Percentiles rank a stretch among this genome's conserved stretches.
phyloP scores from a whole-genome alignment of 2,888 invertebrate species.

The Automeris io region DNA sequence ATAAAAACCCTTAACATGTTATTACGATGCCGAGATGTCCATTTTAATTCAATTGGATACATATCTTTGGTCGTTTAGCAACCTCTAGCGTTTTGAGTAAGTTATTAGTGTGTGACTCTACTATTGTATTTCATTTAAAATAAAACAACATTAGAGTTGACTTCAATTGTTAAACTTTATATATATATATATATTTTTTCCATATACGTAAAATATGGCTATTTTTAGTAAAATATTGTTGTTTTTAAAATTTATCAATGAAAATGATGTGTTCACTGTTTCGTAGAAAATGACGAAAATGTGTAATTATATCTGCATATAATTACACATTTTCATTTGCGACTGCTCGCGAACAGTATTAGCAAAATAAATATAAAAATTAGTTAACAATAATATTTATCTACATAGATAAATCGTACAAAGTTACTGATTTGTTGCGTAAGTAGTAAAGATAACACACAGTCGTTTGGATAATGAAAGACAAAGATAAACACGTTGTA shows the following conservation, averaged over 20 bases:
- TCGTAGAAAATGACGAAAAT: no score
- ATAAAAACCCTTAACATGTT: neutral
- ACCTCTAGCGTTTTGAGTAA: no score
- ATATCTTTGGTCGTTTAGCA: neutral
- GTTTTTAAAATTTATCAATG: no score
- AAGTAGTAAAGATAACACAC: slow-evolving; percentile 6
- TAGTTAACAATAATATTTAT: neutral
- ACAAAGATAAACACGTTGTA: slow-evolving; percentile 9
- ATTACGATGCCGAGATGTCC: neutral
- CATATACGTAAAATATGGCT: no score
- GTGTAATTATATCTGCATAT: no score
- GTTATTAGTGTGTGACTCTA: no score
- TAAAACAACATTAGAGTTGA: no score
- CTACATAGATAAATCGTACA: slow-evolving; percentile 1
- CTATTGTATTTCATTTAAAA: no score
- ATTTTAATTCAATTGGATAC: neutral
- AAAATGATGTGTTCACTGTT: no score
- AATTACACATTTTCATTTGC: neutral
- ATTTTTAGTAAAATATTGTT: no score
- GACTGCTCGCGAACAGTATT: neutral
- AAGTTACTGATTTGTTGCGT: slow-evolving; percentile 11
- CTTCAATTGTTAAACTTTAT: no score
- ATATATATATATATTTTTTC: no score
- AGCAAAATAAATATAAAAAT: neutral
- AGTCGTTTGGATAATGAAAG: slow-evolving; percentile 5